Conservation (phyloP, 2,797 vertebrate species). For the Squalus acanthias region DNA sequence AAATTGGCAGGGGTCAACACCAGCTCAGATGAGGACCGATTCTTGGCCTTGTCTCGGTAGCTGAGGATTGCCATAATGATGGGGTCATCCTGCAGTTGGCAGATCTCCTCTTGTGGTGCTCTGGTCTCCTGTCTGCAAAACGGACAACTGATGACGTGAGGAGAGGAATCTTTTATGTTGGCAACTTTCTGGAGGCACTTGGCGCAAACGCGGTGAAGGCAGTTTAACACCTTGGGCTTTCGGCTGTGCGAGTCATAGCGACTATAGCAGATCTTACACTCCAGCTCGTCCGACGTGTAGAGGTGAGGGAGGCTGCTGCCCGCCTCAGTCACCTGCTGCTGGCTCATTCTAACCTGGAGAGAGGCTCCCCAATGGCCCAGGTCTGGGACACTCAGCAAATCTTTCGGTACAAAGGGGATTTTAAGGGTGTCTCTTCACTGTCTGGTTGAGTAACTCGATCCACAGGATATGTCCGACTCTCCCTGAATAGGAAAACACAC, state of each 20-base stretch:
- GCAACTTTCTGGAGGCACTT: slow-evolving; percentile 76
- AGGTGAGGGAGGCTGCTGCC: slow-evolving; percentile 46
- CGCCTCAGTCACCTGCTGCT: accelerated
- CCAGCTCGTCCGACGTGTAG: slow-evolving; percentile 63
- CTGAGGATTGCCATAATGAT: slow-evolving; percentile 66
- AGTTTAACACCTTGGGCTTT: slow-evolving; percentile 71
- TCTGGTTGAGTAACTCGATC: not conserved
- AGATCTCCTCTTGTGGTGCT: slow-evolving; percentile 66
- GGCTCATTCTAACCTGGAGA: slow-evolving; percentile 48
- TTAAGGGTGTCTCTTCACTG: not conserved
- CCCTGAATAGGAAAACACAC: not conserved
- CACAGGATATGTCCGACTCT: no score
- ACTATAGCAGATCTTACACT: slow-evolving; percentile 84
- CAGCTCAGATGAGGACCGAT: slow-evolving; percentile 59
- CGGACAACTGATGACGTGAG: slow-evolving; percentile 68
- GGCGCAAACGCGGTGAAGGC: slow-evolving; percentile 72
- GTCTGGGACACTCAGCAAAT: not conserved
- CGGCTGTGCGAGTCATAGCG: slow-evolving; percentile 62
- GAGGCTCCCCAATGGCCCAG: not conserved
- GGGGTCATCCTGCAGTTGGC: slow-evolving; percentile 70
- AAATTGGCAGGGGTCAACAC: slow-evolving; percentile 69
- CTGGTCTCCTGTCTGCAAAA: slow-evolving; percentile 77
- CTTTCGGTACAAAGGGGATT: not conserved
- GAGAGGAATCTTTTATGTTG: slow-evolving; percentile 59
- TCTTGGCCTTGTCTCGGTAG: slow-evolving; percentile 56